Evolutionary conservation across 37 sponge, comb jelly and placozoan genomes (phyloP), one percentile per base, ranked within the genome.

Genomic region (Chondrilla cf. caribensis): DNA sequence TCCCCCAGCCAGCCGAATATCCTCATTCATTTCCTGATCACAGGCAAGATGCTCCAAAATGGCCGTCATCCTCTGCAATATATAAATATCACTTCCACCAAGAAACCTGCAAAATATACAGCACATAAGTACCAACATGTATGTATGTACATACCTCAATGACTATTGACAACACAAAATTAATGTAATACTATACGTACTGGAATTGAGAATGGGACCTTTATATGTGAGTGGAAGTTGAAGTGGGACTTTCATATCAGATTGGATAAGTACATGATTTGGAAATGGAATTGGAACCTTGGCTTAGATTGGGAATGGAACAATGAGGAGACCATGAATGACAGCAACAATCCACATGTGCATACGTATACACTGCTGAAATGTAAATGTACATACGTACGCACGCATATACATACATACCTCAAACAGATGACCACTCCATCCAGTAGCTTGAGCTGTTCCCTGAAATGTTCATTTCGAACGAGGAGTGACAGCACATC

Each of bases 1-100:
- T 70, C 95, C 95, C 21, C 95, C 95, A 54, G 76, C 39, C 40
- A 84, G 58, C 41, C 95, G 47, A 9, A 95, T 66, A 17, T 88
- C 91, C 19, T 90, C 88, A 18, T 80, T 83, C 24, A 79, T 47
- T 29, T 87, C 91, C 36, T 54, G 77, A 57, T 84, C 87, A 60
- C 80, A 70, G 33, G 75, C 77, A 38, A 95, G 77, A 9, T 82
- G 47, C 38, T 89, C 92, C 75, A 95, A 32, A 37, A 87, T 78
- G 36, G 77, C 73, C 67, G 88, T 59, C 60, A 71, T 24, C 29
- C 84, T 47, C 26, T 80, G 80, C 2, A 88, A 54, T 2, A 88
- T 1, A 47, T 83, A 80, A 25, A 58, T 40, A 47, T 88, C 88
- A 29, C 67, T 64, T 4, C 75, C 24, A 25, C 83, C 77, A 36